Evolutionary conservation across 2,888 invertebrate species (phyloP).

Genomic region (Odontomyia ornata): DNA sequence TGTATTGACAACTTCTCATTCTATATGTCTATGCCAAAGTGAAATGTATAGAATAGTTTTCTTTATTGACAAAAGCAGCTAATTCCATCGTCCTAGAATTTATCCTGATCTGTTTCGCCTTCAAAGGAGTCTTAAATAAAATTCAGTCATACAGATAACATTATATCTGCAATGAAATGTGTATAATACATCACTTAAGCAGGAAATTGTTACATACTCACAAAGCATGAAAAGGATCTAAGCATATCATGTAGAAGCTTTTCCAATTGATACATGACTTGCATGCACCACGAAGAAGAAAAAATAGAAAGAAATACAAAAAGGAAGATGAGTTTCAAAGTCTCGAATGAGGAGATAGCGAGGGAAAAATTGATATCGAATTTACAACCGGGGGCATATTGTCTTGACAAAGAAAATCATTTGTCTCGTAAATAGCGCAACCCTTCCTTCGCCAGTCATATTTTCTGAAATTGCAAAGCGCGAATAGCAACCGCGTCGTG

Average conservation of each 20-base stretch:
- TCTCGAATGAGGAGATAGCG: background rate
- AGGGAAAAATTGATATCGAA: conserved; percentile 42
- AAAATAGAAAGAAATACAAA: background rate
- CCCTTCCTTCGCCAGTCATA: conserved; percentile 25
- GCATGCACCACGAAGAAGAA: conserved; percentile 13
- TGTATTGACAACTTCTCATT: background rate
- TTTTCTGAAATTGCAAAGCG: conserved; percentile 33
- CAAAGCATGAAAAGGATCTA: background rate
- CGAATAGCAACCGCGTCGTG: conserved; percentile 10
- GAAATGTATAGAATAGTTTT: background rate
- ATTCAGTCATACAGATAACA: background rate
- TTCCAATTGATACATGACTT: conserved; percentile 30
- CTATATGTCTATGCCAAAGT: background rate
- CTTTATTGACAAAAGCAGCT: conserved; percentile 29
- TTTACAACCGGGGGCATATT: conserved; percentile 37
- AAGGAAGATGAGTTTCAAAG: background rate
- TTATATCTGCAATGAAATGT: too few species aligned
- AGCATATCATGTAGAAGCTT: conserved; percentile 1
- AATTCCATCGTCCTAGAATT: conserved; percentile 13
- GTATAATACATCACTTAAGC: background rate
- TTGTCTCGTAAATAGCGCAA: conserved; percentile 37
- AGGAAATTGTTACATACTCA: conserved; percentile 30
- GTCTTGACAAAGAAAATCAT: conserved; percentile 41
- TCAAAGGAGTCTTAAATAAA: conserved; percentile 20
- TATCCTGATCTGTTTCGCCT: background rate